Evolutionary conservation across 2,888 invertebrate species (phyloP).

Genomic region (Dioctria rufipes): DNA sequence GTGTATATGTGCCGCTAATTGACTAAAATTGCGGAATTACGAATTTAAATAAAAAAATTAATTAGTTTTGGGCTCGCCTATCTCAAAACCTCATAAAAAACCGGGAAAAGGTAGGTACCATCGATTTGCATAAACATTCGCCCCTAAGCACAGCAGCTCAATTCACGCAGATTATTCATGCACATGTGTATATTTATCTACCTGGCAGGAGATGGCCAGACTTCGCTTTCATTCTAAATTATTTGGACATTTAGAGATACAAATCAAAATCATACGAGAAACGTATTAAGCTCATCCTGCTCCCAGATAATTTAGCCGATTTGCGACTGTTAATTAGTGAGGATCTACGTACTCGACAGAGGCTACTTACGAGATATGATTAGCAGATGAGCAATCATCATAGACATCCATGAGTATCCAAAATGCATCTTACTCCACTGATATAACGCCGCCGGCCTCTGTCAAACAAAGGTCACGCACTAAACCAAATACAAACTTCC

Average conservation of each 20-base stretch:
- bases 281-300: neutral
- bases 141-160: no score
- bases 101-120: no score
- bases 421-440: conserved; percentile 17
- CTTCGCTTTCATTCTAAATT: neutral
- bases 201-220: neutral
- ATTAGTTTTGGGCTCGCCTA: no score
- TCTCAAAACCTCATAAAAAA: no score
- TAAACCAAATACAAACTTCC: neutral
- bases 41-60: no score
- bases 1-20: no score
- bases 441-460: neutral
- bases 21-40: no score
- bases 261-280: neutral
- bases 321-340: neutral
- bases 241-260: neutral
- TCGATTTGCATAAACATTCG: conserved; percentile 1
- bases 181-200: neutral
- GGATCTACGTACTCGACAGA: neutral
- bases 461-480: conserved; percentile 31
- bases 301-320: neutral
- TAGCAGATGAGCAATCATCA: conserved; percentile 5
- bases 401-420: conserved; percentile 13
- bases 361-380: conserved; percentile 8
- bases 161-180: neutral